Conservation (phyloP, 2,888 invertebrate species). For the Drosophila niveifrons region DNA sequence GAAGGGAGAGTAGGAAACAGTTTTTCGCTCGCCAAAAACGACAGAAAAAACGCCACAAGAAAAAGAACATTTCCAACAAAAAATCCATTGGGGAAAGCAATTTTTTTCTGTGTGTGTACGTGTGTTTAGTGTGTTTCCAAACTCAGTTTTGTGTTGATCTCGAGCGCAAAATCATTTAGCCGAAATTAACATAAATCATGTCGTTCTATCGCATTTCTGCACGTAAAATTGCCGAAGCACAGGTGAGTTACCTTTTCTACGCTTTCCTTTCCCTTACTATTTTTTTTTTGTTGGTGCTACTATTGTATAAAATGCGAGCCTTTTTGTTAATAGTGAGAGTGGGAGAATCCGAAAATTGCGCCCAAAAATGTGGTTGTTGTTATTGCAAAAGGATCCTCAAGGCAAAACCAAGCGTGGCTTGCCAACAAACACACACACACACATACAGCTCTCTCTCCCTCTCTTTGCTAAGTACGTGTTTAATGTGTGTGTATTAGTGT, state of each 20-base stretch:
- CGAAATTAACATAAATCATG: slow-evolving; percentile 85
- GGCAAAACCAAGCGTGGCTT: slow-evolving; percentile 50
- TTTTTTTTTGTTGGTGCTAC: too few relatives aligned
- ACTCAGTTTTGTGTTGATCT: too few relatives aligned
- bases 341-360: slow-evolving; percentile 5
- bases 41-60: slow-evolving; percentile 52
- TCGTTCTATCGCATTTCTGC: slow-evolving; percentile 89
- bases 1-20: slow-evolving; percentile 65
- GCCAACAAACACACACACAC: slow-evolving; percentile 29
- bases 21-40: slow-evolving; percentile 64
- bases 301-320: too few relatives aligned
- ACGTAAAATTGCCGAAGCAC: slow-evolving; percentile 88
- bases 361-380: slow-evolving; percentile 19
- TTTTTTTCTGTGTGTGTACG: slow-evolving; percentile 78
- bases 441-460: neutral
- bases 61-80: slow-evolving; percentile 72
- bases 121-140: slow-evolving; percentile 59
- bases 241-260: slow-evolving; percentile 85
- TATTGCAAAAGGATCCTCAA: slow-evolving; percentile 42
- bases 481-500: slow-evolving; percentile 38
- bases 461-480: slow-evolving; percentile 9
- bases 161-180: too few relatives aligned
- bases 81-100: slow-evolving; percentile 68
- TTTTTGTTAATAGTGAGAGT: too few relatives aligned
- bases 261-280: neutral